Evolutionary conservation across 64 coral and sea anemone species (phyloP).

Genomic region (Pocillopora damicornis): DNA sequence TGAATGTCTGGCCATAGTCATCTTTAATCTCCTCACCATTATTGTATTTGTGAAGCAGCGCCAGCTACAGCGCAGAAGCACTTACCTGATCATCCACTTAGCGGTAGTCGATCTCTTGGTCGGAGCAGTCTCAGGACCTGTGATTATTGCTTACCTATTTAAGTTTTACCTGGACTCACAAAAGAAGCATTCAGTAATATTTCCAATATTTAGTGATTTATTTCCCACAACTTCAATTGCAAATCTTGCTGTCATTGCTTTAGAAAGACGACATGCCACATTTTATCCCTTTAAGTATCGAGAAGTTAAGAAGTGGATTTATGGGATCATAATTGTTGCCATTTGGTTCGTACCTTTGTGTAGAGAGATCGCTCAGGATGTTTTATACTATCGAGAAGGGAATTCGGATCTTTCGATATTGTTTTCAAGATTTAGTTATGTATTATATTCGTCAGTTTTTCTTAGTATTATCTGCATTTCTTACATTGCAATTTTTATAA

Average conservation of each 20-base stretch:
- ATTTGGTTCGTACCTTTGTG: background rate
- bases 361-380: background rate
- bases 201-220: background rate
- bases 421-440: background rate
- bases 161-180: background rate
- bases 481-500: slow-evolving; percentile 1
- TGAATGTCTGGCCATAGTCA: background rate
- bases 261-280: background rate
- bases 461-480: background rate
- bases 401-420: no score
- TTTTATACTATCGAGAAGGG: background rate
- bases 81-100: background rate
- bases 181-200: background rate
- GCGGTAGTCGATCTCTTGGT: slow-evolving; percentile 3
- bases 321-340: background rate
- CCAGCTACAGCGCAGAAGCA: background rate
- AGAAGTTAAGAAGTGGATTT: background rate
- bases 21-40: background rate
- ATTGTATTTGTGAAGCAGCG: slow-evolving; percentile 2
- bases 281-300: background rate
- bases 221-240: background rate
- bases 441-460: background rate
- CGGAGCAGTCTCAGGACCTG: background rate
- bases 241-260: background rate
- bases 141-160: background rate